Evolutionary conservation across 1,140 invertebrate species (phyloP), one percentile per base, ranked within the genome.

Genomic region (Drosophila azteca): DNA sequence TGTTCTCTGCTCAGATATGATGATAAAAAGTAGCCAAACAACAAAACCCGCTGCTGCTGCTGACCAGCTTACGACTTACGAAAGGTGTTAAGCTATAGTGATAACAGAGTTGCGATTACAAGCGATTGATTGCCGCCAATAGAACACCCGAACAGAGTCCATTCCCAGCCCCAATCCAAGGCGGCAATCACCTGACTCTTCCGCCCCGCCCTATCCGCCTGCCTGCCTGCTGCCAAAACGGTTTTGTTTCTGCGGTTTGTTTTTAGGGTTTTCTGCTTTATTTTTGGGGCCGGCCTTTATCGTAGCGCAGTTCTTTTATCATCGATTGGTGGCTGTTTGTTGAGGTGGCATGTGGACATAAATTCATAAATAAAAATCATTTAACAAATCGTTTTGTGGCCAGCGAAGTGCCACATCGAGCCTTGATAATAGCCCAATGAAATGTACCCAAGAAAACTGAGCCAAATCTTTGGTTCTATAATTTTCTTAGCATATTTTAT

Each of bases 291-390:
- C 24, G 24, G 24, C 7, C 17, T 52, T 76, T 69, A 48, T 50
- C 43, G 45, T 64, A 48, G 41, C 54, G 60, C 57, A 66, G 11
- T 55, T 39, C 20, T 62, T 75, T 75, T 83, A 83, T 84, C 79
- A 54, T 68, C 54, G 53, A 52, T 60, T 79, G 65, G 64, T 76
- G 77, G 71, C 84, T 83, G 82, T 59, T 83, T 83, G 76, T 76
- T 83, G 73, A 83, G 79, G 67, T 83, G 79, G 79, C 79, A 79
- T 84, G 79, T 79, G 76, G 59, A 52, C 65, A 83, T 83, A 84
- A 83, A 83, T 57, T 77, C 79, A 83, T 83, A 83, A 83, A 83
- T 84, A 78, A 70, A 84, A 83, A 83, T 83, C 79, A 78, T 75
- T 83, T 84, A 71, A 79, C 71, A 83, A 83, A 83, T 83, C 79